Conservation (phyloP, 2,888 invertebrate genomes). For the Oasisia sp. region DNA sequence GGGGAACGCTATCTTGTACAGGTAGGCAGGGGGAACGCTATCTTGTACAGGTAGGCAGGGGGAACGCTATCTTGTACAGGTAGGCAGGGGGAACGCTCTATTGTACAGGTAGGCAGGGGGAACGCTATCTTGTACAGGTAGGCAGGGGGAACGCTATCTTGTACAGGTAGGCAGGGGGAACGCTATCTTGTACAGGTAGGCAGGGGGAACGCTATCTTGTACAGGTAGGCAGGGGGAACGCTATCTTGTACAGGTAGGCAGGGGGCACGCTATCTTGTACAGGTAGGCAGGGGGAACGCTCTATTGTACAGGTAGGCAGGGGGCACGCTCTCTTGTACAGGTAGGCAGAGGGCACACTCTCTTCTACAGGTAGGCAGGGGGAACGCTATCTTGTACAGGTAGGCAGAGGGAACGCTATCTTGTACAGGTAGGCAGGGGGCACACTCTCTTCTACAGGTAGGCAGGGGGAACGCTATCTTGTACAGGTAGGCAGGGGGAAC, state of each 20-base stretch:
- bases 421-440: no score
- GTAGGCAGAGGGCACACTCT: no score
- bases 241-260: no score
- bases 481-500: slow-evolving; percentile 71
- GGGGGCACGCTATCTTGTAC: no score
- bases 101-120: slow-evolving; percentile 73
- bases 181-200: slow-evolving; percentile 43
- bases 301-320: no score
- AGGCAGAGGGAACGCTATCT: background rate
- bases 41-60: no score
- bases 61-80: no score
- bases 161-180: slow-evolving; percentile 71
- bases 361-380: slow-evolving; percentile 67
- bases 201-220: slow-evolving; percentile 65
- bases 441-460: no score
- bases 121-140: no score
- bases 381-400: slow-evolving; percentile 80
- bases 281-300: no score
- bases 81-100: slow-evolving; percentile 74
- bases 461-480: slow-evolving; percentile 77
- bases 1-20: background rate
- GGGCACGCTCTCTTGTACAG: no score
- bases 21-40: background rate
- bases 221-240: background rate
- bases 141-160: slow-evolving; percentile 77